Evolutionary conservation across 2,888 invertebrate species (phyloP), one percentile per base, ranked within the genome.

Genomic region (Lomographa bimaculata): DNA sequence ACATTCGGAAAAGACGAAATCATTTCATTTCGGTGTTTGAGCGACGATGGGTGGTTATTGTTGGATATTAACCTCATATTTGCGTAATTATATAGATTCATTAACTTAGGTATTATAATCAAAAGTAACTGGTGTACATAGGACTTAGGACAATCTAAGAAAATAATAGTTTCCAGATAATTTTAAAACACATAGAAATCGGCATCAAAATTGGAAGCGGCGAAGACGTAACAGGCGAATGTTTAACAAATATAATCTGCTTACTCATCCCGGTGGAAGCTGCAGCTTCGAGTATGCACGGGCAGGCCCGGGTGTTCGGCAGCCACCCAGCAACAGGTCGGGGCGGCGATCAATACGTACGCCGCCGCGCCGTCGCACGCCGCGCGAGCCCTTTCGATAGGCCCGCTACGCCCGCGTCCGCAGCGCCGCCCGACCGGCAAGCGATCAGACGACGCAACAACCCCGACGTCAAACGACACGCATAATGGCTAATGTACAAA

Each of bases 241-340:
- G n/a, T n/a, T n/a, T n/a, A n/a, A n/a, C n/a, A 17, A 17, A 26
- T 21, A 3, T n/a, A 11, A 17, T 7, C 6, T 27, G 21, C 8
- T 21, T n/a, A 12, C 20, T 7, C 12, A 47, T 46, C 27, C 27
- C 36, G 16, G 37, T 32, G 49, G 46, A 57, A 60, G 57, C 60
- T 64, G 56, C 61, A 55, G 48, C 48, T 54, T 56, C 51, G 55
- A 56, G 50, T 54, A 50, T 73, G 73, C 71, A 73, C 68, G 66
- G 71, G 62, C 68, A 66, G 71, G 62, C 57, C 55, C 57, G 60
- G 46, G 44, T 51, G 57, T 59, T 41, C 56, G 63, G 63, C 60
- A 61, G 64, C 70, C 79, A 77, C 84, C 85, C 85, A 81, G 87
- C 87, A 89, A 87, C 87, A 89, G 86, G 89, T 87, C 74, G 62